A percentile compares a stretch with the other conserved stretches of the same genome.
Conservation (phyloP, 2,113 vertebrate species). For the Tonatia bakeri region DNA sequence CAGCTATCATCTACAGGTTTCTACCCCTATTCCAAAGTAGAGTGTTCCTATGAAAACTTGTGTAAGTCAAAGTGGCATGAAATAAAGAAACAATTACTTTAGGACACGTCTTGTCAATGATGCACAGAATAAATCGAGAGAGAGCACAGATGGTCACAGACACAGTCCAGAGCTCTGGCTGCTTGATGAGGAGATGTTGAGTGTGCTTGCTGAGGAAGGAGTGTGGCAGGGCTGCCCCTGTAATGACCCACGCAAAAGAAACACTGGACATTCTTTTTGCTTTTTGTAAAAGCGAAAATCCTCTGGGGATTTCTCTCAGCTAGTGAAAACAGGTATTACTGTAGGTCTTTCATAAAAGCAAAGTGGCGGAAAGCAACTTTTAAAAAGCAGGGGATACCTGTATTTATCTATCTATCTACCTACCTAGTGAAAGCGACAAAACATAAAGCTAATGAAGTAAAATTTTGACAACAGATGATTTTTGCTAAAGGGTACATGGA, state of each 20-base stretch:
- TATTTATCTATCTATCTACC: not conserved
- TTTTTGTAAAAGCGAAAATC: not conserved
- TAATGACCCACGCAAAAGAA: not conserved
- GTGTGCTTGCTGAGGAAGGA: not conserved
- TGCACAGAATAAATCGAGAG: not conserved
- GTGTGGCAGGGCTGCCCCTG: not conserved
- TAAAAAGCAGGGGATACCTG: not conserved
- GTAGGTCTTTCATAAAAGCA: not conserved
- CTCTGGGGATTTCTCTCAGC: not conserved
- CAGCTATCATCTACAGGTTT: not conserved
- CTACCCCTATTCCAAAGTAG: not conserved
- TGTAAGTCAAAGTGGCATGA: not conserved
- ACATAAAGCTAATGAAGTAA: not conserved
- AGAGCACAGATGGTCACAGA: not conserved
- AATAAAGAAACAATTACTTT: not conserved
- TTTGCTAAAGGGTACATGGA: not conserved
- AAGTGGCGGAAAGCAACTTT: not conserved
- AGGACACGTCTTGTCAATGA: not conserved
- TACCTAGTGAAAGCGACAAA: not conserved
- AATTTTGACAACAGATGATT: not conserved
- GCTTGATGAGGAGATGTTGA: not conserved
- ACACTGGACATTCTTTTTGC: not conserved
- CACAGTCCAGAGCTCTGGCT: not conserved
- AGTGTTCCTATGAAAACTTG: not conserved
- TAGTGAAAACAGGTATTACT: not conserved